Base-by-base conservation (phyloP, 2,888 invertebrate genomes). In the Oxycera nigricornis region DNA sequence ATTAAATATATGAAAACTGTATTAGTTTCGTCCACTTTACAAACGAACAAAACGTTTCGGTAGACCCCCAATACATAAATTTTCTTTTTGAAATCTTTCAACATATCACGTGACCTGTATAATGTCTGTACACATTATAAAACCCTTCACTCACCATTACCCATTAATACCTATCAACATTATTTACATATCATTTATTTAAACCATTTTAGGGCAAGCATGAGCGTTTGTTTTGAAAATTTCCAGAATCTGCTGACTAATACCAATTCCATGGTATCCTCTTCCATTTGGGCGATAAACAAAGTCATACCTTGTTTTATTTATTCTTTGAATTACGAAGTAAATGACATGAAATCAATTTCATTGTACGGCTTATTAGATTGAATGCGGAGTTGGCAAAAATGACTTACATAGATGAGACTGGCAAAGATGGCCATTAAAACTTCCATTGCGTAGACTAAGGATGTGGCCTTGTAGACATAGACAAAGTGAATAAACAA, bases 271-370 rank as follows among this genome's bases (percentile, higher is more conserved):
- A 2, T 17, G 17, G 3, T 55, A 55, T 24, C 20, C 55, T 55
- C 17, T 24, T 17, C n/a, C 2, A 14, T 46, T 14, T 7, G n/a
- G 4, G 46, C 46, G 14, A n/a, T n/a, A n/a, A 46, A 46, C 46
- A 46, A 46, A n/a, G 46, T 46, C 46, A n/a, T 46, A 46, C 46
- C 46, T 46, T 46, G 2, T 35, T 59, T 59, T 59, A 59, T 59
- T 59, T 59, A 59, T 30, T 59, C 28, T 59, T 28, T 59, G 59
- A 59, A 59, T 59, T 59, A 30, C 59, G 9, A 59, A 59, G 59
- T 59, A 59, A 59, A 59, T 59, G 59, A 59, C 59, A 59, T 28
- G 59, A 59, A 59, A 59, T 59, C 59, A 59, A 59, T 59, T 59
- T 59, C 59, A 26, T 59, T 26, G 59, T 30, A 59, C 28, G 59